phyloP scores from a whole-genome alignment of 2,797 vertebrate genomes.

The Eulemur coronatus region DNA sequence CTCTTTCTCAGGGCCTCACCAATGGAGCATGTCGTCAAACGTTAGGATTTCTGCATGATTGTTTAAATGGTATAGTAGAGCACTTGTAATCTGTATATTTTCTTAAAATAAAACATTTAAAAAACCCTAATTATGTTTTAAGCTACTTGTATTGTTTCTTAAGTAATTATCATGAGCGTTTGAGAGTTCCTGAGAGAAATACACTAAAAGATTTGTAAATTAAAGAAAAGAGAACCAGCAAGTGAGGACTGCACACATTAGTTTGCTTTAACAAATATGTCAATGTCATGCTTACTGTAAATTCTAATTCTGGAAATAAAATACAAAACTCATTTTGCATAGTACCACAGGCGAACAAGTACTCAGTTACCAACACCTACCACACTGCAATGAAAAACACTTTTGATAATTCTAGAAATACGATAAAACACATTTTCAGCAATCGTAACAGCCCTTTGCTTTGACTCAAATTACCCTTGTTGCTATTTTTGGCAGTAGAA shows the following conservation, averaged over 20 bases:
- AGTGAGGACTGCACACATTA: neutral
- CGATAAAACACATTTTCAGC: neutral
- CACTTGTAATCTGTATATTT: neutral
- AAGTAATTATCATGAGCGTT: neutral
- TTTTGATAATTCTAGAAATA: neutral
- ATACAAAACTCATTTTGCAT: neutral
- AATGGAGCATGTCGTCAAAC: fast-evolving
- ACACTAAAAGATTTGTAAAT: neutral
- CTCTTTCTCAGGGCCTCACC: neutral
- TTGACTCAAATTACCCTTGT: neutral
- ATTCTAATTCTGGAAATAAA: neutral
- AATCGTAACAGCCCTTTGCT: neutral
- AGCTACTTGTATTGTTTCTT: neutral
- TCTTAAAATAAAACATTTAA: neutral
- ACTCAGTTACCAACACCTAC: neutral
- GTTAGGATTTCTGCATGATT: neutral
- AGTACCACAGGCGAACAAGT: neutral
- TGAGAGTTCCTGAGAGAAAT: neutral
- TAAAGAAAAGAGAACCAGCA: neutral
- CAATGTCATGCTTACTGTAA: neutral
- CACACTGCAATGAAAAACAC: neutral
- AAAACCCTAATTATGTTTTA: neutral
- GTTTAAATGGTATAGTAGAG: neutral
- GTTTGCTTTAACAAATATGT: neutral
- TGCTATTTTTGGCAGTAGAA: neutral